These are phyloP conservation scores for Dendrocincla tyrannina DNA, from an alignment of 2,797 vertebrate species.

Conservation along the genomic window DNA sequence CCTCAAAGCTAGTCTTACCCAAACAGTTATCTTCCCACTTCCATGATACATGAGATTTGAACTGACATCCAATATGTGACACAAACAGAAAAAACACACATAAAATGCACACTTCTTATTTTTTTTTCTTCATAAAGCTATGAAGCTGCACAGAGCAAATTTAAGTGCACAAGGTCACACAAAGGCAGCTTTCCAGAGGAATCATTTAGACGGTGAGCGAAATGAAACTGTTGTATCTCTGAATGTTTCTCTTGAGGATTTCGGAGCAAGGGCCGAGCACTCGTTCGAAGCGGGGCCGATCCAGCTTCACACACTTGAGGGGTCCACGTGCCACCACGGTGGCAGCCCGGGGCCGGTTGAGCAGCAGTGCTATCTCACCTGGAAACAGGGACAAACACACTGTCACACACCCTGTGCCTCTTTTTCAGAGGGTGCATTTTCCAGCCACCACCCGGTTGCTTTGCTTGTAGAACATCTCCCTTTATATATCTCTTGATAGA, in stretches of 20 bases:
- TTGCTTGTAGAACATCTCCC: background rate
- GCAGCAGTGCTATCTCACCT: constrained; percentile 92
- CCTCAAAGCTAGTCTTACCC: background rate
- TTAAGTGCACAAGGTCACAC: constrained; percentile 78
- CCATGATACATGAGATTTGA: background rate
- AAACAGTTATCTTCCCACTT: background rate
- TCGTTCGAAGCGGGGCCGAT: constrained; percentile 92
- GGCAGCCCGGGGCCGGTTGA: constrained; percentile 91
- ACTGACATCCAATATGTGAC: constrained; percentile 68
- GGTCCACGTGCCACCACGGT: constrained; percentile 93
- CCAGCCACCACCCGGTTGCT: background rate
- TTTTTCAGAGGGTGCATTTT: background rate
- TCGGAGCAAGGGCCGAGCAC: constrained; percentile 95
- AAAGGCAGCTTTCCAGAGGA: constrained; percentile 59
- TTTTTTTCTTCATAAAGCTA: constrained; percentile 79
- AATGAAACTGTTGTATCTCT: constrained; percentile 99
- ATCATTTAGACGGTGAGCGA: constrained; percentile 89
- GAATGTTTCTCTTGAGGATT: constrained; percentile 97
- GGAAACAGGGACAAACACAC: background rate
- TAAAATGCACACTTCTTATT: constrained; percentile 52
- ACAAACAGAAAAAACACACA: constrained; percentile 57
- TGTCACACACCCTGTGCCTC: background rate
- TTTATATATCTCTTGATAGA: background rate
- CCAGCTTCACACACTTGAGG: constrained; percentile 94
- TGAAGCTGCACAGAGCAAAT: constrained; percentile 78